Base-by-base conservation (phyloP, 2,113 vertebrate species). In the Calyptomena viridis region DNA sequence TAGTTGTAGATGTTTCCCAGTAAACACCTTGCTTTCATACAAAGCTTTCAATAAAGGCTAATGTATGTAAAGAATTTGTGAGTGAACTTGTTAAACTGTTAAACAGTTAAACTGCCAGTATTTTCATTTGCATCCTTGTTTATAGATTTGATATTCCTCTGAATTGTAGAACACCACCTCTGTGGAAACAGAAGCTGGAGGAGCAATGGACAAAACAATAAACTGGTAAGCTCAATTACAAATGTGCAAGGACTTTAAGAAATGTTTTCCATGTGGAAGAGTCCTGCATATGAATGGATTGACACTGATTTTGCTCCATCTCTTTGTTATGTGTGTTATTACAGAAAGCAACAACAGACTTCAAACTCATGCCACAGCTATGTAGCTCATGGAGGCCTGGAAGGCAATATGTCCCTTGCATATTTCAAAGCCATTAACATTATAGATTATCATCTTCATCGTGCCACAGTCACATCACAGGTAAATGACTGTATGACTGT, bases 301-400 rank as follows among this genome's bases (percentile, higher is more conserved):
- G 12, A 64, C 12, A 19, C 0, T 1, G 64, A 47, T 84, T 89
- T 86, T 74, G 24, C 25, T 74, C 50, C 55, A 44, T 49, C 24
- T 58, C 40, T 60, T 89, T 17, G 12, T 42, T 4, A 25, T 4
- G 7, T 3, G 13, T 37, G 35, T 21, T n/a, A 49, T 60, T 58
- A 35, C 40, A 84, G 77, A 89, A 63, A 81, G 37, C 46, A 72
- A 56, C 37, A 46, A 28, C 31, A 73, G 62, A 25, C 14, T 52
- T 66, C 79, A 64, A 33, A 60, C 7, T 64, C 58, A 7, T 13
- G 75, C 24, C 81, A 49, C 46, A 67, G 40, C n/a, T 78, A 40
- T 23, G 14, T 0, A 25, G n/a, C 18, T 37, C 0, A 0, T 2
- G 0, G 1, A 76, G 50, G 14, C 44, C 16, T 78, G 75, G 66